Percentiles rank a stretch among this genome's conserved stretches.
Evolutionary conservation across 1,140 invertebrate genomes (phyloP).

Genomic region (Gonioctena quinquepunctata): DNA sequence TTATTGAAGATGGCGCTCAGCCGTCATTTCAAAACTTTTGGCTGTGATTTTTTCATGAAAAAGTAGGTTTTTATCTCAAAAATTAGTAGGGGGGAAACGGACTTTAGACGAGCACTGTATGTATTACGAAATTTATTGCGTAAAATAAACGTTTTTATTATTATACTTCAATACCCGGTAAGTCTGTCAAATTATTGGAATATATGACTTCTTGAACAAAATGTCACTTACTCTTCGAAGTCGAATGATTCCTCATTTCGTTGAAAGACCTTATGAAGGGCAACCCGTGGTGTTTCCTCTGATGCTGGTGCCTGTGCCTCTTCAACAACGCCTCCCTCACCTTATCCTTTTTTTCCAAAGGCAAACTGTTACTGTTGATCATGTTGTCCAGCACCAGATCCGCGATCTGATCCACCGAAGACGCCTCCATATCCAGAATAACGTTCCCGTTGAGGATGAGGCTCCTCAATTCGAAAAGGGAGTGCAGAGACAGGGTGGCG

Average conservation of each 20-base stretch:
- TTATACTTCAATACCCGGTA: too few relatives aligned
- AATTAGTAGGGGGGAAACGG: too few relatives aligned
- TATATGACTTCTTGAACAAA: too few relatives aligned
- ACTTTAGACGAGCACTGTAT: too few relatives aligned
- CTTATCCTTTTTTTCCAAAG: conserved; percentile 76
- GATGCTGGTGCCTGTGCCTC: conserved; percentile 93
- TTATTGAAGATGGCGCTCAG: too few relatives aligned
- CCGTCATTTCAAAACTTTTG: too few relatives aligned
- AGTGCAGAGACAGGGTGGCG: conserved; percentile 87
- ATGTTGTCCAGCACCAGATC: conserved; percentile 92
- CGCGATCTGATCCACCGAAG: conserved; percentile 81
- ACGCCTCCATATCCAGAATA: conserved; percentile 89
- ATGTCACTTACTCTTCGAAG: conserved; percentile 87
- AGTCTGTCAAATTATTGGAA: too few relatives aligned
- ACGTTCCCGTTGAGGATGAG: conserved; percentile 87
- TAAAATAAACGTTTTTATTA: too few relatives aligned
- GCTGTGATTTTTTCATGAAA: too few relatives aligned
- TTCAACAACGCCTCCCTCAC: conserved; percentile 86
- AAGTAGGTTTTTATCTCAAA: too few relatives aligned
- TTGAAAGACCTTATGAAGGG: conserved; percentile 95
- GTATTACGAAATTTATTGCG: too few relatives aligned
- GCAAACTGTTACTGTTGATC: conserved; percentile 78
- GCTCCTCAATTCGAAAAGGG: conserved; percentile 86
- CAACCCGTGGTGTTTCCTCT: conserved; percentile 81
- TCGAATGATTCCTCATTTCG: conserved; percentile 95